Evolutionary conservation across 2,113 vertebrate species (phyloP).

Genomic region (Rhodinocichla rosea): DNA sequence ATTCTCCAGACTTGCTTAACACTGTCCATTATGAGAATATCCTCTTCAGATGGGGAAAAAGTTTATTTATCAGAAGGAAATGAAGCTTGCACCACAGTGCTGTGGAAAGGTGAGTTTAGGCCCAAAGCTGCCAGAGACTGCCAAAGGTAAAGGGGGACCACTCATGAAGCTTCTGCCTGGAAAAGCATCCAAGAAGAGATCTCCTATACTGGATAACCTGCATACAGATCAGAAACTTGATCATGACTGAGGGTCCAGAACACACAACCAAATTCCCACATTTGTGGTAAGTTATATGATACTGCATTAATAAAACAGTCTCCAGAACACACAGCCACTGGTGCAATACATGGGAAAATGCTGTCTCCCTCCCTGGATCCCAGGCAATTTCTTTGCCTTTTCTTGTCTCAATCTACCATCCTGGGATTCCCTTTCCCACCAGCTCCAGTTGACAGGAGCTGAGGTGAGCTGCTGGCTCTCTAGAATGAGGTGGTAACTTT

Average conservation of each 20-base stretch:
- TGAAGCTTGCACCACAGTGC: background rate
- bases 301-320: background rate
- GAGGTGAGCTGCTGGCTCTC: background rate
- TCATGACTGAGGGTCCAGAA: background rate
- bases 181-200: background rate
- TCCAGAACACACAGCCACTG: background rate
- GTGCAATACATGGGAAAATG: background rate
- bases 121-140: background rate
- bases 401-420: background rate
- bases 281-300: rapidly evolving
- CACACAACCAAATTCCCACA: background rate
- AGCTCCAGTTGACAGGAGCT: rapidly evolving
- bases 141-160: background rate
- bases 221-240: background rate
- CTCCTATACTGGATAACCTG: background rate
- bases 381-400: background rate
- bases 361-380: background rate
- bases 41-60: background rate
- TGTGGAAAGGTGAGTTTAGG: background rate
- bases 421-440: background rate
- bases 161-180: background rate
- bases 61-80: background rate
- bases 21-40: background rate
- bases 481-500: background rate
- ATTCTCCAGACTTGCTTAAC: background rate